Evolutionary conservation across 1,140 invertebrate species (phyloP), one percentile per base, ranked within the genome.

Genomic region (Asbolus verrucosus): DNA sequence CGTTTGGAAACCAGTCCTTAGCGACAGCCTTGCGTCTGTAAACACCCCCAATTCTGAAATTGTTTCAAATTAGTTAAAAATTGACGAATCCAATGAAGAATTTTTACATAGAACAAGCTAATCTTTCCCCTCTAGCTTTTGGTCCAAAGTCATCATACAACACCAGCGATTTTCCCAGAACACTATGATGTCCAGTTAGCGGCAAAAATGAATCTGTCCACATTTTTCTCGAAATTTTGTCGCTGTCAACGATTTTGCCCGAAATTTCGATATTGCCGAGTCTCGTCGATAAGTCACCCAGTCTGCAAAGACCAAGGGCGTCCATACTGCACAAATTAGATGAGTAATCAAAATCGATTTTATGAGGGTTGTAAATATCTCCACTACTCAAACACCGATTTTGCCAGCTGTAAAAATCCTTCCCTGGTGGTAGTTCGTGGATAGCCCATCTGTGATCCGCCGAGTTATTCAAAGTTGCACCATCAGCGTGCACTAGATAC

Each of bases 361-460:
- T 88, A 74, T 90, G 90, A 0, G 95, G 94, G 84, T 97, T 95
- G 76, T 86, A 96, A 65, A 92, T 84, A 2, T 79, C 76, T n/a
- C 92, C 93, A 2, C 93, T 87, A 73, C 92, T 95, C 1, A 93
- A 80, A 81, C 94, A 97, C 41, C 96, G 83, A 62, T 85, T 88
- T 39, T 89, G 91, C 94, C 94, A 97, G 79, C 95, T 94, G 78
- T 95, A 96, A 79, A 93, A 97, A 81, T 98, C 96, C 73, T 88
- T 89, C n/a, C 90, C 91, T 1, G 87, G 88, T 0, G 87, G 79
- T 33, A 80, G 77, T 65, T 84, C 86, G 75, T 89, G 87, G 1
- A 89, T 83, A 0, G 87, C 87, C 88, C 86, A 92, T 77, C 90
- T 86, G 81, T 96, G 94, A 38, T 89, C 87, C 27, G 83, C 83